These are phyloP conservation scores for Microtus richardsoni DNA, from an alignment of 2,113 vertebrate genomes.

Conservation along the genomic window DNA sequence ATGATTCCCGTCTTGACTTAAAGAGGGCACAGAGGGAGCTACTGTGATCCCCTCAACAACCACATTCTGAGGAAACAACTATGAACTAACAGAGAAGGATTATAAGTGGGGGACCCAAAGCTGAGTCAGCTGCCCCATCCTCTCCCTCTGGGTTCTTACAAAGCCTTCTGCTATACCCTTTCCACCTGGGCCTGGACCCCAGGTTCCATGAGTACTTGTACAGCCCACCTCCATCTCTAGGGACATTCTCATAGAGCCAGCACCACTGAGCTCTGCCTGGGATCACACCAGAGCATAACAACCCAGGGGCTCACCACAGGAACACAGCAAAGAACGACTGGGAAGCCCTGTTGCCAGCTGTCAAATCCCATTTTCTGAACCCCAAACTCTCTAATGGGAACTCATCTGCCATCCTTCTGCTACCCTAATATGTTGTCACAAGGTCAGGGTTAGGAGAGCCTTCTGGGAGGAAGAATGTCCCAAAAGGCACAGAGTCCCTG, in stretches of 20 bases:
- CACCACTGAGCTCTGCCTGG: background rate
- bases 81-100: background rate
- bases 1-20: background rate
- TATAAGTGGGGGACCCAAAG: fast-evolving
- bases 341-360: background rate
- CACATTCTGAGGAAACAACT: background rate
- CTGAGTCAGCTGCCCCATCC: background rate
- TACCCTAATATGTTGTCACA: background rate
- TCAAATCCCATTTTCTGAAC: constrained; percentile 60
- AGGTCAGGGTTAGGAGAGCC: background rate
- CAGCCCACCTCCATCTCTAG: background rate
- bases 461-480: background rate
- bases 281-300: background rate
- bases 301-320: background rate
- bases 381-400: constrained; percentile 13
- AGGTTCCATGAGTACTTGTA: background rate
- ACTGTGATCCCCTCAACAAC: background rate
- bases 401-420: background rate
- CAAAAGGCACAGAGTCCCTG: background rate
- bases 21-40: background rate
- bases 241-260: background rate
- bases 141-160: background rate
- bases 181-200: background rate
- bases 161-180: background rate
- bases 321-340: background rate